Percentiles rank a stretch among this genome's conserved stretches.
These are phyloP conservation scores for Zoanthus gigantus DNA, from an alignment of 92 coral and sea anemone genomes.

Conservation along the genomic window DNA sequence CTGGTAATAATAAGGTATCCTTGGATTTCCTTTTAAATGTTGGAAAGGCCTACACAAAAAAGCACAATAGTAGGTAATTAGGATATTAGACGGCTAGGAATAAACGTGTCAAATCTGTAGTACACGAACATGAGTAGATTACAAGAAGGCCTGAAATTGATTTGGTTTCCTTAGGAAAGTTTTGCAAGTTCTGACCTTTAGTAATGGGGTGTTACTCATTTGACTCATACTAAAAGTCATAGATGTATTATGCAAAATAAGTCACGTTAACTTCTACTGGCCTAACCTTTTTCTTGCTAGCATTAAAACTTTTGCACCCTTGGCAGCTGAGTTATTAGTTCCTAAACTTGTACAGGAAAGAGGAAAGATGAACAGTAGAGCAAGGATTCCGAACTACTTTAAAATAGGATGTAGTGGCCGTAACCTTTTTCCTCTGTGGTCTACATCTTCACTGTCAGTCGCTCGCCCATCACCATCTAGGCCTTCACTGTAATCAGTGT, in stretches of 20 bases:
- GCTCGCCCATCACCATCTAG: background rate
- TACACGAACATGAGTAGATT: background rate
- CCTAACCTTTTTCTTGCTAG: constrained; percentile 1
- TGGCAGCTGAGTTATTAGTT: constrained; percentile 2
- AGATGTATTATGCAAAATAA: constrained; percentile 1
- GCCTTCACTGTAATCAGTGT: background rate
- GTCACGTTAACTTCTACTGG: background rate
- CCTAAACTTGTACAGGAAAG: constrained; percentile 1
- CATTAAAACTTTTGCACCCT: background rate
- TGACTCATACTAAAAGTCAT: constrained; percentile 9
- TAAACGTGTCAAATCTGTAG: constrained; percentile 2
- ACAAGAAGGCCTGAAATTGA: constrained; percentile 15
- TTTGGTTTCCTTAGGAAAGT: background rate
- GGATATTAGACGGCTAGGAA: background rate
- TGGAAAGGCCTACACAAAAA: constrained; percentile 39
- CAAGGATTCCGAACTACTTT: constrained; percentile 7
- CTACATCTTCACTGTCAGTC: constrained; percentile 5
- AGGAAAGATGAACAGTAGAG: constrained; percentile 2
- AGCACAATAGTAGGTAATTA: constrained; percentile 9
- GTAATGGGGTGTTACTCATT: constrained; percentile 9
- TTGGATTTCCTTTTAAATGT: constrained; percentile 35
- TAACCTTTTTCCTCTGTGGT: background rate
- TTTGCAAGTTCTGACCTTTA: constrained; percentile 3
- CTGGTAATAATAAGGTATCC: constrained; percentile 31
- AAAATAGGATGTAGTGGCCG: background rate